Conservation (phyloP, 1,140 invertebrate species). For the Sinella curviseta region DNA sequence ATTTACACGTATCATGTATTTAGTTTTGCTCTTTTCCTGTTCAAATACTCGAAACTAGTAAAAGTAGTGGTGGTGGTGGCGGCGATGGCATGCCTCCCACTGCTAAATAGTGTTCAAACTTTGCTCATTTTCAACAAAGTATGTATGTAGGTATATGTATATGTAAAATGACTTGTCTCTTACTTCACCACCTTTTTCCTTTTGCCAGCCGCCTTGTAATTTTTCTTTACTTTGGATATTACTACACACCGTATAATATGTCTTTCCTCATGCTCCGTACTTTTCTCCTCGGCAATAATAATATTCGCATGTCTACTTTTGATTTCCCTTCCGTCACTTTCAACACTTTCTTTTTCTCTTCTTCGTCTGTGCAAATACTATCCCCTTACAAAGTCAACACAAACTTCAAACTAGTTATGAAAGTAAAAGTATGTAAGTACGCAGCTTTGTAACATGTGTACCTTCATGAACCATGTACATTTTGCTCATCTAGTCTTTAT, state of each 20-base stretch:
- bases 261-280: too few relatives aligned
- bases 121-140: background rate
- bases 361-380: background rate
- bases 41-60: background rate
- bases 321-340: too few relatives aligned
- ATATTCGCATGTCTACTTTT: too few relatives aligned
- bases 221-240: too few relatives aligned
- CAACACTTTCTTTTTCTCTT: background rate
- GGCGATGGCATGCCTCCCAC: background rate
- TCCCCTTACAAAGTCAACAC: background rate
- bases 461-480: too few relatives aligned
- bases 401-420: conserved; percentile 8
- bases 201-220: background rate
- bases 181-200: background rate
- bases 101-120: background rate
- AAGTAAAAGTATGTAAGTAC: background rate
- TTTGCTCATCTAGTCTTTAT: too few relatives aligned
- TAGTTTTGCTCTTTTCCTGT: background rate
- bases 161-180: background rate
- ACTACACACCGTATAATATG: too few relatives aligned
- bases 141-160: background rate
- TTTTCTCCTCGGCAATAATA: too few relatives aligned
- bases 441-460: too few relatives aligned
- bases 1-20: background rate
- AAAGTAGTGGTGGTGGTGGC: too few relatives aligned